Conservation (phyloP, 2,797 vertebrate species). For the Picus viridis region DNA sequence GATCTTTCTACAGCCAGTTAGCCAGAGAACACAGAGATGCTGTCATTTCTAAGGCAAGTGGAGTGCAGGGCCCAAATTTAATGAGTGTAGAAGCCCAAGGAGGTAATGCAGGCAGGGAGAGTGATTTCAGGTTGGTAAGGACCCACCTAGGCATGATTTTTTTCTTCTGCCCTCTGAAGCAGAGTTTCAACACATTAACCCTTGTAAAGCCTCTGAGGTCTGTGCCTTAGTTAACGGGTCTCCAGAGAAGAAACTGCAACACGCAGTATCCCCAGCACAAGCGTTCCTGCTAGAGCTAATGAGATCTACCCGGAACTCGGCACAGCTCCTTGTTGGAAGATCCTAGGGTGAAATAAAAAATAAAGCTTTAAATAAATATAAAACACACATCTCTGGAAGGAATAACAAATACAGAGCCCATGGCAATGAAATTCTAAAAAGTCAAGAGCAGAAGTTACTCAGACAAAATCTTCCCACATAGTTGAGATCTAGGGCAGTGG, state of each 20-base stretch:
- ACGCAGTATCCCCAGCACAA: neutral
- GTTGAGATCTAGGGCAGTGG: neutral
- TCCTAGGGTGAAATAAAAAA: neutral
- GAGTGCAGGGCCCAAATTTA: neutral
- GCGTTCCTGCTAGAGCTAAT: neutral
- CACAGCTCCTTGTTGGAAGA: neutral
- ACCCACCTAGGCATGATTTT: neutral
- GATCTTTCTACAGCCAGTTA: neutral
- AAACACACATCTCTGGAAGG: neutral
- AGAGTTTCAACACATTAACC: neutral
- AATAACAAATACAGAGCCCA: neutral
- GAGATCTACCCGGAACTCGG: neutral
- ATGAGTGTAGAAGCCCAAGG: fast-evolving
- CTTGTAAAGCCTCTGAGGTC: neutral
- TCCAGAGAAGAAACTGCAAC: neutral
- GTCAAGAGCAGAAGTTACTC: neutral
- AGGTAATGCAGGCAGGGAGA: neutral
- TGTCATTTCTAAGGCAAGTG: neutral
- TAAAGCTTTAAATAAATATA: neutral
- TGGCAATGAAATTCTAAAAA: neutral
- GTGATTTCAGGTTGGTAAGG: neutral
- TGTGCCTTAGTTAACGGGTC: neutral
- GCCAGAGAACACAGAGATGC: neutral
- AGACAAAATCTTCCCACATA: neutral
- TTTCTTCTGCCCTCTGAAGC: neutral